Evolutionary conservation across 1,140 invertebrate species (phyloP), one percentile per base, ranked within the genome.

Genomic region (Calliphora vicina): DNA sequence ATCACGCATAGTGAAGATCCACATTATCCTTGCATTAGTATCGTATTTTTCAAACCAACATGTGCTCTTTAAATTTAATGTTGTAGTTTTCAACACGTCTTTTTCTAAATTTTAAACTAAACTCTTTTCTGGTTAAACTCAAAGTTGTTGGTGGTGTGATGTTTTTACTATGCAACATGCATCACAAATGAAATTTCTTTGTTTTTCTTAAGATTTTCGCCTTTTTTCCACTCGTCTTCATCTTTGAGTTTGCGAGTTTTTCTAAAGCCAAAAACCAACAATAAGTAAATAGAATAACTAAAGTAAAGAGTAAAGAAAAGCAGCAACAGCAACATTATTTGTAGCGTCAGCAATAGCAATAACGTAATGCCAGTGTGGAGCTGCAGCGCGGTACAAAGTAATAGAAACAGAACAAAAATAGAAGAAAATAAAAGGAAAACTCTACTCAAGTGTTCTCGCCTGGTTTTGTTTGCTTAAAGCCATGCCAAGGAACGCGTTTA

Each of bases 141-240:
- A 50, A 50, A 13, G 12, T 50, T 50, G 1, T 67, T 67, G n/a
- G 3, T 20, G 61, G 1, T 67, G 61, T 67, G 61, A 67, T 67
- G n/a, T 23, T 67, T 25, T 67, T 67, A 67, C 23, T 67, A 67
- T 67, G 61, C 61, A 67, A 67, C n/a, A 67, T 67, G 61, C 61
- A 67, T 23, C n/a, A 10, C 61, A 67, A n/a, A 20, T 10, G 9
- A 67, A 25, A 25, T 67, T 67, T 67, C 20, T 67, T 25, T 67
- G 61, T 23, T 67, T 67, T 67, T 67, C 61, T 67, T 23, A 67
- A 12, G 61, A 67, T 67, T 67, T 67, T 67, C 8, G 6, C 61
- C 20, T 23, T 67, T 67, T 57, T 57, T 17, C 13, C 13, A 57
- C 45, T 57, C 50, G 50, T n/a, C 50, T 57, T 67, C 9, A 23